Evolutionary conservation across 2,888 invertebrate genomes (phyloP), one percentile per base, ranked within the genome.

Genomic region (Pherbina coryleti): DNA sequence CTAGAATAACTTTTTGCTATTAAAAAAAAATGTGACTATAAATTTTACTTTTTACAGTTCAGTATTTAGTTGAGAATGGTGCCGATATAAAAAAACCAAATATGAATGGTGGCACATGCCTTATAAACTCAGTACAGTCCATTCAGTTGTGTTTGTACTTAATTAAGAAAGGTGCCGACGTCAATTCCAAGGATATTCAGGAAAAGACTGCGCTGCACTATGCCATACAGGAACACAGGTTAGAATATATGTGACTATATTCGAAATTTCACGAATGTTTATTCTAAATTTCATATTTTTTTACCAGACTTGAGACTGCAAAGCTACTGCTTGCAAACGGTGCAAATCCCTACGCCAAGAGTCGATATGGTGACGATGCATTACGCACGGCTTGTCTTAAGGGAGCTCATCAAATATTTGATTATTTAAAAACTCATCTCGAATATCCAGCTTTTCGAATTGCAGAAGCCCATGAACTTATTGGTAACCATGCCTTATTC

Each of bases 91-190:
- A 94, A 84, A 93, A 93, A 83, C 93, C 97, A 5, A 97, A 97
- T 90, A 95, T 95, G 88, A 96, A 96, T 90, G 97, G 97, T 78
- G 97, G 97, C 79, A 97, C 97, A 1, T 97, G 97, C 89, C 92
- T 98, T 80, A 97, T 98, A 84, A 98, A 98, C 90, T 95, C 96
- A 1, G 97, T 97, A 81, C 97, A 97, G 91, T 95, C 95, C 84
- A 93, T 93, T 78, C 92, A 93, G 78, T 91, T 98, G 70, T 97
- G 97, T 89, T 92, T 93, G 79, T 96, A 93, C 90, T 91, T 97
- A 81, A 92, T 98, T 78, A 90, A 92, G 83, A 93, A 94, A 87
- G 96, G 96, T 69, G 97, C 95, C 3, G 92, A 93, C 83, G 95
- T 96, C 5, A 96, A 97, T 91, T 96, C 97, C 55, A 92, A 92